Conservation (phyloP, 1,140 invertebrate species). For the Lasioglossum baleicum region DNA sequence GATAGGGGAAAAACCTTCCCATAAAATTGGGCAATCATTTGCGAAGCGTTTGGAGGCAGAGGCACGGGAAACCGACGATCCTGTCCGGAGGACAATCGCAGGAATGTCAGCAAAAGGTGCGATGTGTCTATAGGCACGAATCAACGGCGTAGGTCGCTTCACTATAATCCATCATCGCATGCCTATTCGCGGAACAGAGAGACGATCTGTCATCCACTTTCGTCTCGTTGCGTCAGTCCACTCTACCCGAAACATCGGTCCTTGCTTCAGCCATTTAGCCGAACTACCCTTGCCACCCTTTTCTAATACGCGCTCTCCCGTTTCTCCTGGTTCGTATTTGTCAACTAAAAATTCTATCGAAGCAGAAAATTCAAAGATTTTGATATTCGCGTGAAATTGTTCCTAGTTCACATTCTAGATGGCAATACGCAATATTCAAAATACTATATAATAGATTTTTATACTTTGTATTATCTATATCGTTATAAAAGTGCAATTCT, state of each 20-base stretch:
- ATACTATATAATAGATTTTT: too few relatives aligned
- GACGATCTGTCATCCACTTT: constrained; percentile 78
- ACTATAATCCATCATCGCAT: constrained; percentile 76
- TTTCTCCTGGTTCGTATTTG: not conserved
- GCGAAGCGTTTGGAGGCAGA: constrained; percentile 52
- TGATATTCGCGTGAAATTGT: too few relatives aligned
- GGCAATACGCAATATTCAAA: too few relatives aligned
- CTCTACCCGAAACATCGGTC: constrained; percentile 50
- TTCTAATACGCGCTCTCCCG: not conserved
- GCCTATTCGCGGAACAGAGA: constrained; percentile 72
- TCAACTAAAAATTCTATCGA: too few relatives aligned
- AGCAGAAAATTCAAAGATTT: too few relatives aligned
- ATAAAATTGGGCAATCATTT: constrained; percentile 70
- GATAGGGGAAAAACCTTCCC: constrained; percentile 49
- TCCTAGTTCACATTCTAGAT: too few relatives aligned
- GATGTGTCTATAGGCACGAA: constrained; percentile 54
- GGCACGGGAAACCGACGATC: constrained; percentile 34
- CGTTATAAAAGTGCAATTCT: too few relatives aligned
- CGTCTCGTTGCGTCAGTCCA: constrained; percentile 70
- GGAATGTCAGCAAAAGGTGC: constrained; percentile 64
- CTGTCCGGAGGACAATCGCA: constrained; percentile 47
- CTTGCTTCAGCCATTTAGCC: constrained; percentile 34
- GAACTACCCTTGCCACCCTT: constrained; percentile 7
- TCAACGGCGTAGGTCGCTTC: constrained; percentile 56
- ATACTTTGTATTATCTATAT: too few relatives aligned